Conservation (phyloP, 2,113 vertebrate genomes). For the Ranitomeya variabilis region DNA sequence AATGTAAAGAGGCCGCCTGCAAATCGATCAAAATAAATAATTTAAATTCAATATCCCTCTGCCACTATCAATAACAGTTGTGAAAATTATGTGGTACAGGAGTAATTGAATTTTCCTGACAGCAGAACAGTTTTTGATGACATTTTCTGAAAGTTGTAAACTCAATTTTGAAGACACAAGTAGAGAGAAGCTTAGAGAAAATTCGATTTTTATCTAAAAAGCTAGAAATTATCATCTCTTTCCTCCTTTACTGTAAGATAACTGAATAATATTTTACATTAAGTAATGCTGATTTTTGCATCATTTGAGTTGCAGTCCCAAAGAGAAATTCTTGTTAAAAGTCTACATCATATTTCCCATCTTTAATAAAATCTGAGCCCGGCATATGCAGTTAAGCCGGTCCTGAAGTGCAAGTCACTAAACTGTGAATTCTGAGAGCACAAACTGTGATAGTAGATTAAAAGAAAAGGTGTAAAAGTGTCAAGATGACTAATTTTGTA, state of each 20-base stretch:
- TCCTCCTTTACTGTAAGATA: conserved; percentile 23
- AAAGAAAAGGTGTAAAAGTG: background rate
- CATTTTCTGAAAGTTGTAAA: conserved; percentile 77
- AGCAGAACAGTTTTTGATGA: conserved; percentile 73
- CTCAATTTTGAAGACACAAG: conserved; percentile 76
- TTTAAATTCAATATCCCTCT: conserved; percentile 82
- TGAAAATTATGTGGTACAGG: conserved; percentile 76
- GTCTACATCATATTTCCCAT: conserved; percentile 38
- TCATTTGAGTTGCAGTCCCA: conserved; percentile 30
- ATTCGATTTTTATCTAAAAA: conserved; percentile 57
- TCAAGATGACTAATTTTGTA: too few species aligned
- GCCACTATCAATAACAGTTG: conserved; percentile 80
- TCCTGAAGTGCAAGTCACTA: background rate
- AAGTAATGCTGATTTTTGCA: conserved; percentile 25
- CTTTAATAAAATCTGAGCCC: conserved; percentile 18
- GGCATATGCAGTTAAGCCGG: background rate
- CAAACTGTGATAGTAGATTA: background rate
- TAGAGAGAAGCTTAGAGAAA: conserved; percentile 68
- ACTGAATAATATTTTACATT: conserved; percentile 46
- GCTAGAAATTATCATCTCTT: conserved; percentile 35
- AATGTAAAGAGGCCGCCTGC: conserved; percentile 68
- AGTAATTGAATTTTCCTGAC: conserved; percentile 80
- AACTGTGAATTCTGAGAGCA: background rate
- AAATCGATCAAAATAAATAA: conserved; percentile 84
- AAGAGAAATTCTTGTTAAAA: conserved; percentile 13